phyloP scores from a whole-genome alignment of 2,113 vertebrate species.

The Raja brachyura region DNA sequence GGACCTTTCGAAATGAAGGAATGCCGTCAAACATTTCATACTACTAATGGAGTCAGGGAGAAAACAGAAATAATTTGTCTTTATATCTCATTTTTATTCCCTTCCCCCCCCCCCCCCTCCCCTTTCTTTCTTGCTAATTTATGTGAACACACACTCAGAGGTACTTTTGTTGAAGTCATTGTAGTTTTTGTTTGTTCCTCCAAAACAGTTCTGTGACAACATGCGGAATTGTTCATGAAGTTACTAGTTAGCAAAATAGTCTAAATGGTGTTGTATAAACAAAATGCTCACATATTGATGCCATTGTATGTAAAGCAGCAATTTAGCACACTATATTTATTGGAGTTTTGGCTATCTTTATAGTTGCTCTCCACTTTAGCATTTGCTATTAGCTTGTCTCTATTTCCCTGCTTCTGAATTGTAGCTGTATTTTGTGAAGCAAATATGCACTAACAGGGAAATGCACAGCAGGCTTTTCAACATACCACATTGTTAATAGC shows the following conservation, averaged over 20 bases:
- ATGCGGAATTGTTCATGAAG: background rate
- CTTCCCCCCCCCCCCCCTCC: too few species aligned
- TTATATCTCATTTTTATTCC: conserved; percentile 17
- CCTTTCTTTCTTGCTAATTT: background rate
- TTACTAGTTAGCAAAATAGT: background rate
- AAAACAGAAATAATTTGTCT: conserved; percentile 29
- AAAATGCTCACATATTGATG: conserved; percentile 22
- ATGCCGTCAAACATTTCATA: conserved; percentile 28
- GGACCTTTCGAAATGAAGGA: conserved; percentile 15
- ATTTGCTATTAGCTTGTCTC: conserved; percentile 22
- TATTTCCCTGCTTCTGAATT: conserved; percentile 21
- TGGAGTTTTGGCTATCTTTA: conserved; percentile 21
- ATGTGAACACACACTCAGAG: background rate
- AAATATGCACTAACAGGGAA: conserved; percentile 19
- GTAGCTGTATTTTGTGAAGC: conserved; percentile 21
- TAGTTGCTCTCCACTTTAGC: conserved; percentile 9
- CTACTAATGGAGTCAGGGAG: conserved; percentile 32
- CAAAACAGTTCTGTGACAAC: background rate
- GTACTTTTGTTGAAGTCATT: background rate
- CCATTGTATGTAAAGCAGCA: conserved; percentile 15
- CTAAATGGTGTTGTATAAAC: conserved; percentile 5
- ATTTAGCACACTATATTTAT: conserved; percentile 32
- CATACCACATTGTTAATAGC: background rate
- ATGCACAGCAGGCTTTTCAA: conserved; percentile 22
- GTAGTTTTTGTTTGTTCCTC: conserved; percentile 14